Evolutionary conservation across 2,113 vertebrate species (phyloP).

Genomic region (Cyanoramphus novaezelandiae): DNA sequence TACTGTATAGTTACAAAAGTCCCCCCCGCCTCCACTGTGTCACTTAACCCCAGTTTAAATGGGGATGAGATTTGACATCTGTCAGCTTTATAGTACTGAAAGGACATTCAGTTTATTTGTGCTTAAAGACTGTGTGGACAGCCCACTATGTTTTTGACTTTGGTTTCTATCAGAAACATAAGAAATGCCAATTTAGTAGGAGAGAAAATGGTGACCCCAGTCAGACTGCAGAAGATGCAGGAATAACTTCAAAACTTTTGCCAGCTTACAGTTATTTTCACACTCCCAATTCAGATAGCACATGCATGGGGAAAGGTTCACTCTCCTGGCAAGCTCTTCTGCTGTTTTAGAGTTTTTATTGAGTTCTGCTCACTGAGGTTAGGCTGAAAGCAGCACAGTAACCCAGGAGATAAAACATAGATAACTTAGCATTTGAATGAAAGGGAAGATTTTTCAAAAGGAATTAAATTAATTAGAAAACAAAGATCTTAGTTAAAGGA

Average conservation of each 20-base stretch:
- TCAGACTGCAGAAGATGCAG: neutral
- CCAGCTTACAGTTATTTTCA: neutral
- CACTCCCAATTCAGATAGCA: neutral
- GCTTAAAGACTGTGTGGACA: neutral
- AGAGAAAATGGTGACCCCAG: neutral
- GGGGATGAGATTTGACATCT: neutral
- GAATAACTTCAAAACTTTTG: neutral
- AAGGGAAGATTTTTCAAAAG: neutral
- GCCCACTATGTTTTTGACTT: neutral
- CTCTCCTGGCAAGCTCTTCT: neutral
- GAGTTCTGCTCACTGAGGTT: neutral
- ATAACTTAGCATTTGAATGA: neutral
- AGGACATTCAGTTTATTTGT: neutral
- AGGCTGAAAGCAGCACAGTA: neutral
- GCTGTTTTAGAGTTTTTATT: neutral
- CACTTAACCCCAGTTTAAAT: neutral
- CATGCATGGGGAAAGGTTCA: neutral
- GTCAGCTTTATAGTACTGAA: neutral
- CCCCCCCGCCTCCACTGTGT: neutral
- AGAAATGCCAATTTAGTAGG: neutral
- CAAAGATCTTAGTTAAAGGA: neutral
- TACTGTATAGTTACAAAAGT: neutral
- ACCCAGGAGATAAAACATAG: neutral
- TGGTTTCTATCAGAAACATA: neutral
- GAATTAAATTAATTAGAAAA: neutral